Evolutionary conservation across 2,888 invertebrate species (phyloP).

Genomic region (Chrysodeixis includens): DNA sequence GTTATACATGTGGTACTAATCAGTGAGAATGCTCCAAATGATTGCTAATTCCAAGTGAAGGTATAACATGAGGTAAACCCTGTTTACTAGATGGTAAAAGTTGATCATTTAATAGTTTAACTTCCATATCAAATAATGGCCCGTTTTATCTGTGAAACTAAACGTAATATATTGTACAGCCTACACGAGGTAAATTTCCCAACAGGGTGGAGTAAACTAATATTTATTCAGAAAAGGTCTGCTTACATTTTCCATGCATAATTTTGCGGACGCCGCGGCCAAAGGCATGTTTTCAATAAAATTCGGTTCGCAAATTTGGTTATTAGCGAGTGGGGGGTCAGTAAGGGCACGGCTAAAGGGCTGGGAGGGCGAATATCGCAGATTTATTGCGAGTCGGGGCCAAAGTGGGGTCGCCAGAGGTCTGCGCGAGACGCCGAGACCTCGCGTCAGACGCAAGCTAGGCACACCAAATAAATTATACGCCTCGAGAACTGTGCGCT

Average conservation of each 20-base stretch:
- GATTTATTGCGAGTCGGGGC: constrained; percentile 43
- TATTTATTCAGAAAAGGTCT: background rate
- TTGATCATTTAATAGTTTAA: background rate
- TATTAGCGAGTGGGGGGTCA: constrained; percentile 19
- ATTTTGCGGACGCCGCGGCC: background rate
- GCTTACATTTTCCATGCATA: background rate
- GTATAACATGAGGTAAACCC: no score
- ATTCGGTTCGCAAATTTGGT: constrained; percentile 21
- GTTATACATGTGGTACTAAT: no score
- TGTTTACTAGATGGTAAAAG: no score
- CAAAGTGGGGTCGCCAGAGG: constrained; percentile 43
- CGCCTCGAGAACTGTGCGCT: background rate
- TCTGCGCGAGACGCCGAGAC: constrained; percentile 9
- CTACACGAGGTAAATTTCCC: background rate
- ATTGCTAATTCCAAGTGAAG: no score
- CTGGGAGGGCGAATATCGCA: constrained; percentile 32
- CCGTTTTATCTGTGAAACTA: background rate
- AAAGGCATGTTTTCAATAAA: constrained; percentile 16
- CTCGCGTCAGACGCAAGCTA: constrained; percentile 24
- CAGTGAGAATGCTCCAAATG: no score
- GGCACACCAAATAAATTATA: constrained; percentile 2
- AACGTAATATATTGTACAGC: background rate
- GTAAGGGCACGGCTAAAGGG: no score
- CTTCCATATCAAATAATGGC: background rate
- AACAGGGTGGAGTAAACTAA: constrained; percentile 1